Percentiles rank a stretch among this genome's conserved stretches.
phyloP scores from a whole-genome alignment of 2,888 invertebrate species.

The Taphrorychus bicolor region DNA sequence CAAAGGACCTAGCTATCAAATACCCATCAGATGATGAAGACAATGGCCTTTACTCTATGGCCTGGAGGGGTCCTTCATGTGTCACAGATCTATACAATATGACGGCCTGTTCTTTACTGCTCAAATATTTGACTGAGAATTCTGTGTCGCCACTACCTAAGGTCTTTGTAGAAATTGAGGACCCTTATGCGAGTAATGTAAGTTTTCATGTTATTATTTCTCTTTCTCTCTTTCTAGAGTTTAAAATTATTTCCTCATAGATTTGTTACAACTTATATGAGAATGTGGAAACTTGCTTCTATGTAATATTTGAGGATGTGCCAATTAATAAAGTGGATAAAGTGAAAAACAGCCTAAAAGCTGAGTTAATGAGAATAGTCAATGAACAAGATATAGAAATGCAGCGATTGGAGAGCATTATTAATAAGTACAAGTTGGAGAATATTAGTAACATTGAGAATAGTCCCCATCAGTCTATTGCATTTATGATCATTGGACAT shows the following conservation, averaged over 20 bases:
- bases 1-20: constrained; percentile 65
- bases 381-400: constrained; percentile 71
- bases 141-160: constrained; percentile 85
- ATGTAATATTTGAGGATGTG: constrained; percentile 78
- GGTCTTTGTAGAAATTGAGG: constrained; percentile 81
- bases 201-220: constrained; percentile 48
- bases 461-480: constrained; percentile 77
- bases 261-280: constrained; percentile 74
- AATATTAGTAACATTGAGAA: constrained; percentile 76
- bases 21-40: constrained; percentile 88
- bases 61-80: constrained; percentile 81
- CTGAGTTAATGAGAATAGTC: constrained; percentile 61
- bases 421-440: constrained; percentile 75
- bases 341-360: constrained; percentile 67
- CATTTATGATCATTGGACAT: constrained; percentile 81
- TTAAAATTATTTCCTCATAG: constrained; percentile 57
- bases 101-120: constrained; percentile 70
- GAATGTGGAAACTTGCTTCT: constrained; percentile 74
- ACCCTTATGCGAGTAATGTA: constrained; percentile 82
- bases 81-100: constrained; percentile 66
- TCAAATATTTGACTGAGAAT: constrained; percentile 87
- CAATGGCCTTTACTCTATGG: constrained; percentile 78
- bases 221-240: not conserved
- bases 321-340: constrained; percentile 70
- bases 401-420: constrained; percentile 74